Conservation (phyloP, 2,888 invertebrate genomes). For the Agrotis segetum region DNA sequence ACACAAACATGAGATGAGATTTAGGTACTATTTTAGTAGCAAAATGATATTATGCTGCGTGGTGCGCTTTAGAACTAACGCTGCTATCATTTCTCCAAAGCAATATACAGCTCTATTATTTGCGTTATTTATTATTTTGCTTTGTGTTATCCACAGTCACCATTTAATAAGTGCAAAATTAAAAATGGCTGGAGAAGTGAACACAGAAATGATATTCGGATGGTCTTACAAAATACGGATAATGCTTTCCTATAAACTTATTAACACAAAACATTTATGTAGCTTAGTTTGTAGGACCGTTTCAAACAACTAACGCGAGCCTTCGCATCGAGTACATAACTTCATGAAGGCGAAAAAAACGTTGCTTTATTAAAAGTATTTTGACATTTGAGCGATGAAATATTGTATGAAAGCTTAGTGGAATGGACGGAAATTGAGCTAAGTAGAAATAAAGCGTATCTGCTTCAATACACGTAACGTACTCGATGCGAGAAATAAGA, state of each 20-base stretch:
- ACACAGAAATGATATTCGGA: not conserved
- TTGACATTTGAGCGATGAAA: not conserved
- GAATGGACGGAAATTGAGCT: conserved; percentile 24
- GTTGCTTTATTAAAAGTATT: not conserved
- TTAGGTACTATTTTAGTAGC: not conserved
- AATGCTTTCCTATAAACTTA: no score
- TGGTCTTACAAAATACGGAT: conserved; percentile 10
- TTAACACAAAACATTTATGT: not conserved
- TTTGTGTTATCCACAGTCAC: not conserved
- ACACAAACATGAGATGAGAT: not conserved
- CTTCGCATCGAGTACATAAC: conserved; percentile 40
- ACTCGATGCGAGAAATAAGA: conserved; percentile 19
- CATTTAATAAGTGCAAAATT: not conserved
- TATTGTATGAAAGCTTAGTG: not conserved
- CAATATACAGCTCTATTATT: not conserved
- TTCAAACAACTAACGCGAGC: not conserved
- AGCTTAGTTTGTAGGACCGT: conserved; percentile 24
- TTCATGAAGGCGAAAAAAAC: not conserved
- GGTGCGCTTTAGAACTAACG: not conserved
- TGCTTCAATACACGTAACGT: conserved; percentile 9
- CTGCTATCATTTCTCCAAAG: not conserved
- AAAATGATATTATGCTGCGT: not conserved
- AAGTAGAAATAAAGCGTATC: not conserved
- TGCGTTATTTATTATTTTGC: not conserved
- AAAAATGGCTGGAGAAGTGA: not conserved